A percentile compares a stretch with the other conserved stretches of the same genome.
These are phyloP conservation scores for Leptocoma aspasia DNA, from an alignment of 2,113 vertebrate species.

Conservation along the genomic window DNA sequence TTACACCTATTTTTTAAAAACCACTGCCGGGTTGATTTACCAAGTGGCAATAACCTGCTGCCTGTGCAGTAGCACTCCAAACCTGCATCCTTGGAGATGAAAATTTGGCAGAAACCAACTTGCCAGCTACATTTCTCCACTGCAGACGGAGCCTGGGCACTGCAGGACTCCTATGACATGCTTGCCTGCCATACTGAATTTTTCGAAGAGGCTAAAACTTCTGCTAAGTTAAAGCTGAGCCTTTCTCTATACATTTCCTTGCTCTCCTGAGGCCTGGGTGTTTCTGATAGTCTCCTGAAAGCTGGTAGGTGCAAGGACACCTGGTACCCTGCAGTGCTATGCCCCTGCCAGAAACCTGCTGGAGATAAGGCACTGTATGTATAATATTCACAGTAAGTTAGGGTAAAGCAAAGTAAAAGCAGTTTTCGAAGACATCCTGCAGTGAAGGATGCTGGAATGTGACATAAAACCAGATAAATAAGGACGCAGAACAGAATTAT, in stretches of 20 bases:
- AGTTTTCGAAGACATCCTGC: background rate
- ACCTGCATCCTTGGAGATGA: slow-evolving; percentile 8
- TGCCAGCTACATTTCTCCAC: background rate
- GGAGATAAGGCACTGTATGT: background rate
- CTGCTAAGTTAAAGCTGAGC: background rate
- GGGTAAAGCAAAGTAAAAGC: background rate
- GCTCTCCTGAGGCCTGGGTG: background rate
- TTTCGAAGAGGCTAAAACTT: background rate
- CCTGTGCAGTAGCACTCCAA: background rate
- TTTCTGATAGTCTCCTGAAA: background rate
- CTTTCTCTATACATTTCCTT: background rate
- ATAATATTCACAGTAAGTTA: background rate
- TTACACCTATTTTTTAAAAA: background rate
- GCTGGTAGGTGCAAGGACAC: background rate
- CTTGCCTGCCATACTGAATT: background rate
- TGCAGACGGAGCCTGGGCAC: background rate
- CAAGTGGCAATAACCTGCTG: slow-evolving; percentile 5
- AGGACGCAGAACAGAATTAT: slow-evolving; percentile 30
- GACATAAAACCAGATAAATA: background rate
- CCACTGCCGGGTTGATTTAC: background rate
- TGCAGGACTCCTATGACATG: background rate
- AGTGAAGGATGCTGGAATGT: background rate
- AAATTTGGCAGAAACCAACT: background rate
- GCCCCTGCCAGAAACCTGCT: background rate
- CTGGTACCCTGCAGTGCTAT: background rate